phyloP scores from a whole-genome alignment of 2,113 vertebrate species.

The Colinus virginianus region DNA sequence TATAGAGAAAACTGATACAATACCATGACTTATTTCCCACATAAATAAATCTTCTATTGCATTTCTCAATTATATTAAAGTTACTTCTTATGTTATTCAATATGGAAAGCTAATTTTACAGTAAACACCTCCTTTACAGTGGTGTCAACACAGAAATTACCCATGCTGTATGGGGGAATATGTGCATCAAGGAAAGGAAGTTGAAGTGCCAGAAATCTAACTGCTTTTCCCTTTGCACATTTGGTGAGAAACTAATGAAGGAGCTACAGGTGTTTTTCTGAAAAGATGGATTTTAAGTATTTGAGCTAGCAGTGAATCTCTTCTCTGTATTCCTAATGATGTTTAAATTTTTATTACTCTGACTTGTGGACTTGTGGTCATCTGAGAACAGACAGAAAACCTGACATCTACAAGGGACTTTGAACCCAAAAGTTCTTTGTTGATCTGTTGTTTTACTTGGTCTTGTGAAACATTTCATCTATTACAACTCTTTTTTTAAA shows the following conservation, averaged over 20 bases:
- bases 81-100: neutral
- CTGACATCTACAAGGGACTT: neutral
- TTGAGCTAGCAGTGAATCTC: neutral
- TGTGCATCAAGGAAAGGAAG: neutral
- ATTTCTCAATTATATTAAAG: neutral
- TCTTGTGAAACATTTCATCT: neutral
- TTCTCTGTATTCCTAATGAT: neutral
- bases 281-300: neutral
- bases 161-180: neutral
- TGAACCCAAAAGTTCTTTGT: neutral
- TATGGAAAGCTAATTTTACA: neutral
- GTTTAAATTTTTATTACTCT: neutral
- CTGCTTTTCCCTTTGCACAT: neutral
- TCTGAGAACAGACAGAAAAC: neutral
- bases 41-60: neutral
- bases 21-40: neutral
- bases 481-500: neutral
- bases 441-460: neutral
- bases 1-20: accelerated
- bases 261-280: accelerated
- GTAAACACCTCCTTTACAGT: neutral
- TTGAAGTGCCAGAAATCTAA: neutral
- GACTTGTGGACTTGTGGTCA: too few species aligned
- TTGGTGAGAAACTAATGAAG: neutral
- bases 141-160: neutral